Percentiles rank a stretch among this genome's conserved stretches.
phyloP scores from a whole-genome alignment of 2,797 vertebrate genomes.

The Urophycis tenuis region DNA sequence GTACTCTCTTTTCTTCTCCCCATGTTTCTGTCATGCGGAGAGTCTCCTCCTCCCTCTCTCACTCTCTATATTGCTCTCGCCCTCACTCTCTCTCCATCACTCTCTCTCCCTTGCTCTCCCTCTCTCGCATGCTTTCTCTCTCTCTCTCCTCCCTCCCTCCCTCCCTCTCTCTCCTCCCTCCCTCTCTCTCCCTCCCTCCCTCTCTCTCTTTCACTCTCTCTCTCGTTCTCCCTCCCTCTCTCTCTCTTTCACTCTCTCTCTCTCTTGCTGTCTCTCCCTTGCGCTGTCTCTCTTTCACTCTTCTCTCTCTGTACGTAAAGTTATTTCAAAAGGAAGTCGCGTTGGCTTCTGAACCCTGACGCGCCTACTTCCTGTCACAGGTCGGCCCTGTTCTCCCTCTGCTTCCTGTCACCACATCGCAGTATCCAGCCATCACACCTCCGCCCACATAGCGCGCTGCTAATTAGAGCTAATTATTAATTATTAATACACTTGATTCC shows the following conservation, averaged over 20 bases:
- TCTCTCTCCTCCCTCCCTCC: not conserved
- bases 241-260: too few species aligned
- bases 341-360: too few species aligned
- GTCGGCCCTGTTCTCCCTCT: not conserved
- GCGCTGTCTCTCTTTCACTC: not conserved
- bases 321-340: too few species aligned
- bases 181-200: not conserved
- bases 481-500: slow-evolving; percentile 79
- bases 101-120: too few species aligned
- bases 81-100: too few species aligned
- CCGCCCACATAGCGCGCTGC: slow-evolving; percentile 63
- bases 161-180: not conserved
- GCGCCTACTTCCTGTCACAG: too few species aligned
- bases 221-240: too few species aligned
- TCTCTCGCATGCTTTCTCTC: too few species aligned
- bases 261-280: too few species aligned
- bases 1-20: slow-evolving; percentile 22
- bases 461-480: slow-evolving; percentile 81
- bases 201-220: too few species aligned
- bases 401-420: not conserved
- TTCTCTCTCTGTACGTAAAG: not conserved
- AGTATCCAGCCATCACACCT: slow-evolving; percentile 27
- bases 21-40: not conserved
- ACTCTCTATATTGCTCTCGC: too few species aligned
- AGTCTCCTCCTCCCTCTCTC: not conserved